Evolutionary conservation across 2,888 invertebrate genomes (phyloP).

Genomic region (Ochlodes sylvanus): DNA sequence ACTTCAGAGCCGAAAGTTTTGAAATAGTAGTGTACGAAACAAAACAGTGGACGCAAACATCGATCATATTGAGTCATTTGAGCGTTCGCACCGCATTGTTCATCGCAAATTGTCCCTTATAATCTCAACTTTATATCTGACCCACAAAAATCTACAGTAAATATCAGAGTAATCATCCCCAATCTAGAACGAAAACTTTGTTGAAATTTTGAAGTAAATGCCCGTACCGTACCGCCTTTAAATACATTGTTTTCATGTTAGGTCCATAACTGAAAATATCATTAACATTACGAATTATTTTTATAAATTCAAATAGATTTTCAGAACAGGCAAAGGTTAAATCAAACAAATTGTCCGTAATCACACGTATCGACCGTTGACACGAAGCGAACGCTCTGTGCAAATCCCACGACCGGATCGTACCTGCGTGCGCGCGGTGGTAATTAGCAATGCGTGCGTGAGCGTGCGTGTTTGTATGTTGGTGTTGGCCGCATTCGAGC

Average conservation of each 20-base stretch:
- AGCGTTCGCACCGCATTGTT: constrained; percentile 61
- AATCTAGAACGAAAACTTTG: too few relatives aligned
- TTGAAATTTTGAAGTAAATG: too few relatives aligned
- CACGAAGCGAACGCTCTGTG: constrained; percentile 38
- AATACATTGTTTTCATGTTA: too few relatives aligned
- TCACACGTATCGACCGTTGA: not conserved
- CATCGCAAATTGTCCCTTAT: too few relatives aligned
- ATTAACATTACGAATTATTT: too few relatives aligned
- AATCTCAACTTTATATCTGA: too few relatives aligned
- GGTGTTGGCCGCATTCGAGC: constrained; percentile 79
- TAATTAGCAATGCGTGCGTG: constrained; percentile 83
- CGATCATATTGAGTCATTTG: constrained; percentile 64
- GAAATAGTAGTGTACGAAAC: constrained; percentile 49
- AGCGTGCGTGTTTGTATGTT: constrained; percentile 80
- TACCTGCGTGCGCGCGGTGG: constrained; percentile 84
- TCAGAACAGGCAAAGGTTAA: not conserved
- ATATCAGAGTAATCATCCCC: too few relatives aligned
- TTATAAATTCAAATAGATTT: too few relatives aligned
- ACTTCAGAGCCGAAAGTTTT: not conserved
- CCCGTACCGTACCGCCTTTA: too few relatives aligned
- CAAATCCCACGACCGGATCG: constrained; percentile 15
- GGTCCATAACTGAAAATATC: too few relatives aligned
- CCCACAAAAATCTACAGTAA: too few relatives aligned
- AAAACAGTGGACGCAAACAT: constrained; percentile 75
- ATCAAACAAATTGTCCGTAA: not conserved